Evolutionary conservation across 2,888 invertebrate genomes (phyloP), one percentile per base, ranked within the genome.

Genomic region (Hylaea fasciaria): DNA sequence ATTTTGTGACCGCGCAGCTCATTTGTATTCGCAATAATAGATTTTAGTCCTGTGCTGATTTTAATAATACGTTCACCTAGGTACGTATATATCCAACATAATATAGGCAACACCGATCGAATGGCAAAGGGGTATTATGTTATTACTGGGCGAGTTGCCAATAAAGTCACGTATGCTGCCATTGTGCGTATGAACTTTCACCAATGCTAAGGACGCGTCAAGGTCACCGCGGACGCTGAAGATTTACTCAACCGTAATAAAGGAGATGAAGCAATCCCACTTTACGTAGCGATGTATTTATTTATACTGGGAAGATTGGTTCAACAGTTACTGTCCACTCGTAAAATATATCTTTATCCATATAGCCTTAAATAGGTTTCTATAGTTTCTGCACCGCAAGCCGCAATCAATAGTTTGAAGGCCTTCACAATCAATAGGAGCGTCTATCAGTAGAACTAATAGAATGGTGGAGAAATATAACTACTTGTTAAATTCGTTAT

Each of bases 111-210:
- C 46, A 41, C 11, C 37, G 35, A 55, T 51, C 55, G 41, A 64
- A 60, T 64, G 65, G 70, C 54, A 43, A 72, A 67, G 63, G 65
- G 67, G 71, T 76, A 72, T 66, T 68, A 71, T 64, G 49, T 55
- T 43, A 60, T 62, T 65, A 71, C 68, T 71, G 68, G 81, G 81
- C 81, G 73, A 71, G 64, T 74, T 74, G 81, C 82, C 81, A 81
- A 77, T 77, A 75, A 76, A 68, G 69, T 70, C 22, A 3, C 46
- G 67, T 68, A 70, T 70, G 73, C 71, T 70, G 64, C 61, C 64
- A 67, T 76, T 72, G 66, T 70, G 70, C 64, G 74, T 70, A 54
- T 64, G 59, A 61, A 76, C 75, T 77, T 70, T 67, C 53, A 22
- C 39, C 61, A 61, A 45, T 55, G 60, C 54, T 70, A 77, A 72